Evolutionary conservation across 2,888 invertebrate species (phyloP).

Genomic region (Germaria angustata): DNA sequence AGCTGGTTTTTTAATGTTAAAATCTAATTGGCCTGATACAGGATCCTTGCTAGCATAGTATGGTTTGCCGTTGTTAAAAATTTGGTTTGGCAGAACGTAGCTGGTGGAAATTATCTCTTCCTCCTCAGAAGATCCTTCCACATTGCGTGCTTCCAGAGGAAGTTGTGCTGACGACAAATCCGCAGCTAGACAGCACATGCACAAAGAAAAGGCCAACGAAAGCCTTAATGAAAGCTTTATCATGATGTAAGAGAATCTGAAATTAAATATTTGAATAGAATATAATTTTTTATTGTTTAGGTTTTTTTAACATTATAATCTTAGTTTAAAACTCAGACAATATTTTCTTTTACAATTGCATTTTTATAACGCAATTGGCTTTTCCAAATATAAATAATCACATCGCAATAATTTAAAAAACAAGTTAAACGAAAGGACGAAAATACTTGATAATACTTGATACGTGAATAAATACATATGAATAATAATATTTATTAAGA

Average conservation of each 20-base stretch:
- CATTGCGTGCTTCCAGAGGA: constrained; percentile 75
- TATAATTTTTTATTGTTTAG: too few relatives aligned
- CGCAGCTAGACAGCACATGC: constrained; percentile 13
- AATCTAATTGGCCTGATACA: constrained; percentile 84
- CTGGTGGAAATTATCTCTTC: constrained; percentile 77
- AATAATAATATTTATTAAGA: constrained; percentile 1
- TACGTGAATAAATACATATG: too few relatives aligned
- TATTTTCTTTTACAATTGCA: neutral
- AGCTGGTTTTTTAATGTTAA: constrained; percentile 81
- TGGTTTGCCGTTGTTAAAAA: constrained; percentile 86
- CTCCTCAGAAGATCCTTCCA: constrained; percentile 71
- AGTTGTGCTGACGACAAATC: constrained; percentile 73
- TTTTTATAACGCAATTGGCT: constrained; percentile 15
- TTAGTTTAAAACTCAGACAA: neutral
- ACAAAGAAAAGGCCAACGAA: constrained; percentile 43
- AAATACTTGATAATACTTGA: too few relatives aligned
- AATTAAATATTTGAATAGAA: constrained; percentile 18
- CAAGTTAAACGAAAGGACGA: constrained; percentile 13
- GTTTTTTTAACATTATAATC: too few relatives aligned
- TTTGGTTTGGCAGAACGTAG: constrained; percentile 81
- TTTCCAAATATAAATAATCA: constrained; percentile 4
- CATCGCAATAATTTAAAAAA: constrained; percentile 22
- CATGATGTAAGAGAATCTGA: constrained; percentile 56
- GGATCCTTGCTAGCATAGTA: constrained; percentile 87
- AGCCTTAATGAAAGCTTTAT: constrained; percentile 58